Evolutionary conservation across 2,888 invertebrate species (phyloP), one percentile per base, ranked within the genome.

Genomic region (Himalopsyche tibetana): DNA sequence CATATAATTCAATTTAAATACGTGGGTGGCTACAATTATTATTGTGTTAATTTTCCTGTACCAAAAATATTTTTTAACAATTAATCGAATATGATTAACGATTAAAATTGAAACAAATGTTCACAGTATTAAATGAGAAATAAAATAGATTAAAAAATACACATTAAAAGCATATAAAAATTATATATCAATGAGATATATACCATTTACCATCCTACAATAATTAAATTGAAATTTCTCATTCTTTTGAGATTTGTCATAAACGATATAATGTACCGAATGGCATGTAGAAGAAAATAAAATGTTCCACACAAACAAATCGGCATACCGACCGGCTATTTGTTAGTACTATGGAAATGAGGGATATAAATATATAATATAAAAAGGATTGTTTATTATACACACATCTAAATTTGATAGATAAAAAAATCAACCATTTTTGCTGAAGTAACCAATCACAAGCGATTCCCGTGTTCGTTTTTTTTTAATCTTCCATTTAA

Each of bases 381-480:
- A 28, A 82, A 55, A 55, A 82, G 36, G 55, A 82, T 74, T 69
- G 69, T 83, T 56, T 55, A 56, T 83, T 84, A 84, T 84, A 86
- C 84, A 86, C 84, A 86, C 82, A 84, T 84, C 84, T 79, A 86
- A 86, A 84, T 83, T 82, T 74, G 45, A 85, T 80, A 86, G 45
- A 51, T 83, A 83, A 86, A 85, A 80, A 83, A 74, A 85, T 56
- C 69, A 88, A 88, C 86, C 86, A 83, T 88, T 85, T 86, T 86
- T 84, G 86, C 82, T 86, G 86, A 86, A 74, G 84, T 86, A 89
- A 89, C 89, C 89, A 89, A 89, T 88, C 89, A 89, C 89, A 89
- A 89, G 89, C 89, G 89, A 88, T 87, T 86, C 74, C 85, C 83
- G 80, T 74, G 51, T 84, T 63, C 38, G 51, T 84, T 63, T 19